Evolutionary conservation across 2,113 vertebrate genomes (phyloP).

Genomic region (Puntigrus tetrazona): DNA sequence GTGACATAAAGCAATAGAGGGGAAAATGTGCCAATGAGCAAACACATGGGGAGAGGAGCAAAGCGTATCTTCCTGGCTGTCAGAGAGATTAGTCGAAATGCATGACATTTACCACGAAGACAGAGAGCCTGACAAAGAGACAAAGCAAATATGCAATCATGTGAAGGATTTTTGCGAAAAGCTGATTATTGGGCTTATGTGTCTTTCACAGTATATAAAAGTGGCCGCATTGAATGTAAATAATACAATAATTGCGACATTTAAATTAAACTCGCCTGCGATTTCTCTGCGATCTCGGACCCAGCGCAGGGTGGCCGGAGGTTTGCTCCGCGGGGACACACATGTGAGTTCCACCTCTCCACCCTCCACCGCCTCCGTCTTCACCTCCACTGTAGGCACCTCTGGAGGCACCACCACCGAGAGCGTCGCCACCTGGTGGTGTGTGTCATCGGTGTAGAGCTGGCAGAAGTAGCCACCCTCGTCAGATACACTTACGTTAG

Average conservation of each 20-base stretch:
- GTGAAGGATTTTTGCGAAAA: background rate
- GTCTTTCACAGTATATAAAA: background rate
- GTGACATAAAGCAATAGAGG: conserved; percentile 46
- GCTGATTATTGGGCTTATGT: background rate
- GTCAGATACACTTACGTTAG: conserved; percentile 85
- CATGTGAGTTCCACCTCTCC: conserved; percentile 86
- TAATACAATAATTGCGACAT: background rate
- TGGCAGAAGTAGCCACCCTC: conserved; percentile 94
- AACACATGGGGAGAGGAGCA: conserved; percentile 50
- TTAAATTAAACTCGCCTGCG: conserved; percentile 71
- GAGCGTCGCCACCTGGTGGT: conserved; percentile 90
- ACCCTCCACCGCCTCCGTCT: conserved; percentile 85
- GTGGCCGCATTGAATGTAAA: background rate
- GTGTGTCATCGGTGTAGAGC: conserved; percentile 88
- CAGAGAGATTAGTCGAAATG: conserved; percentile 51
- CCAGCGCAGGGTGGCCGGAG: conserved; percentile 83
- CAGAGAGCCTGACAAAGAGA: conserved; percentile 41
- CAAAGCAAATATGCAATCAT: conserved; percentile 30
- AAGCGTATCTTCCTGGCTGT: conserved; percentile 26
- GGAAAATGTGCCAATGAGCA: conserved; percentile 46
- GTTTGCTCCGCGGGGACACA: conserved; percentile 83
- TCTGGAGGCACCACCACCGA: conserved; percentile 85
- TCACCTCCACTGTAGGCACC: conserved; percentile 84
- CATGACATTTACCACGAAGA: conserved; percentile 13
- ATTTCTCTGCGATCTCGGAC: conserved; percentile 81